Percentiles rank a stretch among this genome's conserved stretches.
phyloP scores from a whole-genome alignment of 1,140 invertebrate genomes.

The Polyergus mexicanus region DNA sequence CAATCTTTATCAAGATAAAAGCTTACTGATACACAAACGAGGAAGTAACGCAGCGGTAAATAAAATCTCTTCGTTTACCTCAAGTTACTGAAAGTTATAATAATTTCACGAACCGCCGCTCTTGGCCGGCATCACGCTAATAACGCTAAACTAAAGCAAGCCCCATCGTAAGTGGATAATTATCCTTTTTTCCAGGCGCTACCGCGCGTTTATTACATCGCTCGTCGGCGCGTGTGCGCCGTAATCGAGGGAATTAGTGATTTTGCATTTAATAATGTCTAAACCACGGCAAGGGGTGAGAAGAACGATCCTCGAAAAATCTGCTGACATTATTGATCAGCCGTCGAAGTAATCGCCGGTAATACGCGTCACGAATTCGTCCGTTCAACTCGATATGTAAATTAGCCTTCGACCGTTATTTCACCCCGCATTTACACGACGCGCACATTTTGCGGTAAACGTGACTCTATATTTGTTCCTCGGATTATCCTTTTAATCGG shows the following conservation, averaged over 20 bases:
- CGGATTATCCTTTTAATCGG: not conserved
- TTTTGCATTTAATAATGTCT: slow-evolving; percentile 74
- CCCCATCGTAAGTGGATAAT: slow-evolving; percentile 80
- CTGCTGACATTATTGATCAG: slow-evolving; percentile 55
- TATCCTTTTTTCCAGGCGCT: slow-evolving; percentile 74
- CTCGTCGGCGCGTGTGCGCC: slow-evolving; percentile 43
- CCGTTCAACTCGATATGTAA: slow-evolving; percentile 38
- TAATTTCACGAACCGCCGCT: slow-evolving; percentile 66
- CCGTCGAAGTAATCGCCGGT: slow-evolving; percentile 47
- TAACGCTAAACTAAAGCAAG: slow-evolving; percentile 72
- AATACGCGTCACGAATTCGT: slow-evolving; percentile 53
- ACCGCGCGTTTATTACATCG: slow-evolving; percentile 78
- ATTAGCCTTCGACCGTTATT: slow-evolving; percentile 35
- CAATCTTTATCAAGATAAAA: not conserved
- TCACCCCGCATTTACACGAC: slow-evolving; percentile 4
- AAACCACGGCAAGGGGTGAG: slow-evolving; percentile 23
- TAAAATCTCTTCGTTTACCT: slow-evolving; percentile 62
- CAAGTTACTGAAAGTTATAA: slow-evolving; percentile 58
- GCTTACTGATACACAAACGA: slow-evolving; percentile 17
- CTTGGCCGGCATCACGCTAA: slow-evolving; percentile 66
- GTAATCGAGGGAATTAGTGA: slow-evolving; percentile 65
- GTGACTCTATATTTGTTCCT: not conserved
- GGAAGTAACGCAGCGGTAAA: slow-evolving; percentile 46
- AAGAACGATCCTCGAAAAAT: slow-evolving; percentile 57
- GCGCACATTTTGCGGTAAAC: slow-evolving; percentile 31